A percentile compares a stretch with the other conserved stretches of the same genome.
Evolutionary conservation across 2,888 invertebrate species (phyloP).

Genomic region (Nyleta sp.): DNA sequence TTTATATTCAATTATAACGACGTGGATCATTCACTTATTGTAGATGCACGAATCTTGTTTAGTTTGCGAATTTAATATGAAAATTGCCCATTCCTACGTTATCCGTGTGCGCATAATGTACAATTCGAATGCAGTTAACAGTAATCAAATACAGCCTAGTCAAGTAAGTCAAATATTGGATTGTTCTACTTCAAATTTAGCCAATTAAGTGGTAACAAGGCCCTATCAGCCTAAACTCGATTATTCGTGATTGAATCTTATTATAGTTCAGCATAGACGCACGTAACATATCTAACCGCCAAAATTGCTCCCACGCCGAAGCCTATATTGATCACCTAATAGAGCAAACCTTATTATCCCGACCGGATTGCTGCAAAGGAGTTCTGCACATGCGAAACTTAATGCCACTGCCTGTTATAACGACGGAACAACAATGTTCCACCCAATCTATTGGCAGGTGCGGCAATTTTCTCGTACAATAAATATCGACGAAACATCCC

Average conservation of each 20-base stretch:
- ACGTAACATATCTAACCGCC: constrained; percentile 17
- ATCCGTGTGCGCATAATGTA: no score
- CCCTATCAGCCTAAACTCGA: constrained; percentile 26
- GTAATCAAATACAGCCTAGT: no score
- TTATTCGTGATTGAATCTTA: constrained; percentile 41
- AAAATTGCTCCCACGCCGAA: constrained; percentile 7
- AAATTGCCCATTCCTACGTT: no score
- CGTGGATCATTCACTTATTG: no score
- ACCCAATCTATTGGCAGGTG: constrained; percentile 40
- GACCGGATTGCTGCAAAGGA: constrained; percentile 14
- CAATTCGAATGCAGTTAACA: no score
- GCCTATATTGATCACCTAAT: constrained; percentile 17
- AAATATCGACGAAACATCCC: constrained; percentile 45
- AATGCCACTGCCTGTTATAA: background rate
- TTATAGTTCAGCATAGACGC: constrained; percentile 28
- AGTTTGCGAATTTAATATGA: no score
- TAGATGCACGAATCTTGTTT: no score
- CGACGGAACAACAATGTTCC: constrained; percentile 9
- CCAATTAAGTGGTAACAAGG: constrained; percentile 32
- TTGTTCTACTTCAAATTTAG: constrained; percentile 18
- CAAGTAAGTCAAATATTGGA: background rate
- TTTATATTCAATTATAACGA: no score
- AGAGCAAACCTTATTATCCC: constrained; percentile 24
- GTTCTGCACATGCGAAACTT: background rate
- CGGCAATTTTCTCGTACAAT: constrained; percentile 38